Percentiles rank a stretch among this genome's conserved stretches.
Evolutionary conservation across 2,113 vertebrate genomes (phyloP).

Genomic region (Actinemys pallida): DNA sequence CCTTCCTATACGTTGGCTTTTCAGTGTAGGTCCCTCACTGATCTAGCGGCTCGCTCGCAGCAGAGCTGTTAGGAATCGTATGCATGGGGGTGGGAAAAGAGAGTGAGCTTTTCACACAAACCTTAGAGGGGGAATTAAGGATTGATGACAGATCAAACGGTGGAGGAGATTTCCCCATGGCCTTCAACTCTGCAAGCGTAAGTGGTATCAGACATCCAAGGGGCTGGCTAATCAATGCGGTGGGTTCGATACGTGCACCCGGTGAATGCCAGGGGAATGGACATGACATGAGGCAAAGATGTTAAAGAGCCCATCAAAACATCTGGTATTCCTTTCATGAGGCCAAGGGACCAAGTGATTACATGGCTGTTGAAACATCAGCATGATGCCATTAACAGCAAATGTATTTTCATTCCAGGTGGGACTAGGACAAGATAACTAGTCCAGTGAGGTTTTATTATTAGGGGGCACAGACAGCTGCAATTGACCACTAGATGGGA

Average conservation of each 20-base stretch:
- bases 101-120: not conserved
- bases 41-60: accelerated
- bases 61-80: not conserved
- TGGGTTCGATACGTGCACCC: not conserved
- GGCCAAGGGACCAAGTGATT: no score
- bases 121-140: not conserved
- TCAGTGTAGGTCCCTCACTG: not conserved
- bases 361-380: not conserved
- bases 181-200: not conserved
- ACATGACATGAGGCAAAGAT: not conserved
- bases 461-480: not conserved
- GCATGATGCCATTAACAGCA: accelerated
- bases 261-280: not conserved
- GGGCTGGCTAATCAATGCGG: not conserved
- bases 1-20: accelerated
- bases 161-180: not conserved
- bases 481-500: not conserved
- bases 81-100: not conserved
- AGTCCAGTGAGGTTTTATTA: not conserved
- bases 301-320: not conserved
- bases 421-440: not conserved
- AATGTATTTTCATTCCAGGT: accelerated
- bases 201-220: accelerated
- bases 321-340: not conserved
- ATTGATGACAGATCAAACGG: not conserved